Evolutionary conservation across 2,888 invertebrate genomes (phyloP).

Genomic region (Epinotia nisella): DNA sequence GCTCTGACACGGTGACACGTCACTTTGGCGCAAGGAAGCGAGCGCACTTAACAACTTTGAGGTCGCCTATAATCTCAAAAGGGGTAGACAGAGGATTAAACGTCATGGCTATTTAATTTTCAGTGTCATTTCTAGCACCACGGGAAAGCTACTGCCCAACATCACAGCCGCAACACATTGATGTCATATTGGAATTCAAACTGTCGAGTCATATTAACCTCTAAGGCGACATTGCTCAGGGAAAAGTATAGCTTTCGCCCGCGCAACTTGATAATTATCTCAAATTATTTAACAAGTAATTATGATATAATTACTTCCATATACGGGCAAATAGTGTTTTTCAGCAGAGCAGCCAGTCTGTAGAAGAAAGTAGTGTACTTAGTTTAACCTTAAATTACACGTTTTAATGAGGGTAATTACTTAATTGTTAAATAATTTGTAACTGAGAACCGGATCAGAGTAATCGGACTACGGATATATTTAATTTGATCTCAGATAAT

Average conservation of each 20-base stretch:
- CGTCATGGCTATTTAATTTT: neutral
- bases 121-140: no score
- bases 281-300: conserved; percentile 20
- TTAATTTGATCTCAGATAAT: no score
- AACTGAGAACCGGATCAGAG: no score
- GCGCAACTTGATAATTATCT: neutral
- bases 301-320: conserved; percentile 28
- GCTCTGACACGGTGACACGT: neutral
- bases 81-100: no score
- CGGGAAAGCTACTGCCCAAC: neutral
- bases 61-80: no score
- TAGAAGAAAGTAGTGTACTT: neutral
- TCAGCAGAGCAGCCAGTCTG: conserved; percentile 3
- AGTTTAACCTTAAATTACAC: neutral
- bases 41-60: no score
- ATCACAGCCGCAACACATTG: neutral
- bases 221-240: conserved; percentile 25
- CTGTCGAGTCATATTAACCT: conserved; percentile 4
- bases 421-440: no score
- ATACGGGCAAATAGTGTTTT: neutral
- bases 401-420: neutral
- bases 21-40: neutral
- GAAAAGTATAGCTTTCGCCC: conserved; percentile 38
- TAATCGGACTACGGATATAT: no score
- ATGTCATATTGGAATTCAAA: neutral